phyloP scores from a whole-genome alignment of 2,797 vertebrate species.

The Acanthis flammea region DNA sequence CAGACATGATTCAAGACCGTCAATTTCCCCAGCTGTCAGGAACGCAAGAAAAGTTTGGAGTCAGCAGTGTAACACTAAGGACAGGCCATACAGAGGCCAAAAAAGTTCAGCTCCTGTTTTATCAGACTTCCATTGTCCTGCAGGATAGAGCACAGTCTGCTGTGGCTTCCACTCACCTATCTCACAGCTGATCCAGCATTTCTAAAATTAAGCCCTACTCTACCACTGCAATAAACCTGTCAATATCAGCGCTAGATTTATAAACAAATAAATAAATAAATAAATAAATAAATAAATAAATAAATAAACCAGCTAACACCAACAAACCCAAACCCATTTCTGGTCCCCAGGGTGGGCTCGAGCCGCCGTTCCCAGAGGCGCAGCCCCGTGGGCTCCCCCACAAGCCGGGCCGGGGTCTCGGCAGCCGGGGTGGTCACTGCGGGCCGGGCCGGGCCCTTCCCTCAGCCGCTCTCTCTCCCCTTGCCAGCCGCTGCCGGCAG shows the following conservation, averaged over 20 bases:
- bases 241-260: neutral
- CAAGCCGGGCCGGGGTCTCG: neutral
- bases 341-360: neutral
- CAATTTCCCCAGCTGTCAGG: neutral
- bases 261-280: no score
- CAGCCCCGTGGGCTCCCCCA: neutral
- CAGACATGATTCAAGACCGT: neutral
- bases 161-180: neutral
- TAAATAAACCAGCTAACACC: no score
- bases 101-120: neutral
- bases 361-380: neutral
- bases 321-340: neutral
- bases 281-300: no score
- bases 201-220: neutral
- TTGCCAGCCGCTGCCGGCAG: neutral
- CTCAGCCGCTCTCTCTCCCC: neutral
- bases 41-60: neutral
- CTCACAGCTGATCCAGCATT: neutral
- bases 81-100: neutral
- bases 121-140: neutral
- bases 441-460: neutral
- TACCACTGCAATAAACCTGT: neutral
- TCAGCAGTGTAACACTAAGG: neutral
- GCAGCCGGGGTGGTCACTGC: neutral
- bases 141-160: neutral